Conservation (phyloP, 2,113 vertebrate genomes). For the Trichomycterus rosablanca region DNA sequence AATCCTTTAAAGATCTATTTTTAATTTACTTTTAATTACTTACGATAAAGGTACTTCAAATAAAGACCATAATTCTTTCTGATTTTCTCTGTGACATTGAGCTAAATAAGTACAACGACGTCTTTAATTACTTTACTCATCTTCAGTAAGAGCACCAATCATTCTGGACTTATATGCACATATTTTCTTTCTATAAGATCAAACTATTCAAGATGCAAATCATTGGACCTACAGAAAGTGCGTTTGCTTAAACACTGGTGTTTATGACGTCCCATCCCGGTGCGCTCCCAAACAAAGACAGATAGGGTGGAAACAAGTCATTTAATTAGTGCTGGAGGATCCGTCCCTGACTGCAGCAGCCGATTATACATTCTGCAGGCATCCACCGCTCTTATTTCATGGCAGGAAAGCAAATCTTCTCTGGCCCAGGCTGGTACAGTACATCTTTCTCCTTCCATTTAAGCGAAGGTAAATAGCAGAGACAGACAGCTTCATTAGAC, state of each 20-base stretch:
- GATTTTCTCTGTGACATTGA: too few species aligned
- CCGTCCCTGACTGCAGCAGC: constrained; percentile 65
- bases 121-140: too few species aligned
- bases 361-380: constrained; percentile 76
- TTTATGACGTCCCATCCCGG: constrained; percentile 66
- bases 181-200: too few species aligned
- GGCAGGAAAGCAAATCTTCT: constrained; percentile 67
- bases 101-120: too few species aligned
- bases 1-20: too few species aligned
- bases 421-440: constrained; percentile 71
- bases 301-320: constrained; percentile 77
- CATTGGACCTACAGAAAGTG: constrained; percentile 47
- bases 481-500: constrained; percentile 80
- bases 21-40: too few species aligned
- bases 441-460: constrained; percentile 74
- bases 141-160: too few species aligned
- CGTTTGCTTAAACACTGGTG: constrained; percentile 70
- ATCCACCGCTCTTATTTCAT: constrained; percentile 73
- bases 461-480: constrained; percentile 77
- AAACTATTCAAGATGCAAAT: too few species aligned
- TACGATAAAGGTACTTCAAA: too few species aligned
- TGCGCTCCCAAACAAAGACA: constrained; percentile 72
- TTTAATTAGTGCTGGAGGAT: constrained; percentile 74
- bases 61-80: too few species aligned
- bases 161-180: too few species aligned